phyloP scores from a whole-genome alignment of 2,113 vertebrate genomes.

The Gobio gobio region DNA sequence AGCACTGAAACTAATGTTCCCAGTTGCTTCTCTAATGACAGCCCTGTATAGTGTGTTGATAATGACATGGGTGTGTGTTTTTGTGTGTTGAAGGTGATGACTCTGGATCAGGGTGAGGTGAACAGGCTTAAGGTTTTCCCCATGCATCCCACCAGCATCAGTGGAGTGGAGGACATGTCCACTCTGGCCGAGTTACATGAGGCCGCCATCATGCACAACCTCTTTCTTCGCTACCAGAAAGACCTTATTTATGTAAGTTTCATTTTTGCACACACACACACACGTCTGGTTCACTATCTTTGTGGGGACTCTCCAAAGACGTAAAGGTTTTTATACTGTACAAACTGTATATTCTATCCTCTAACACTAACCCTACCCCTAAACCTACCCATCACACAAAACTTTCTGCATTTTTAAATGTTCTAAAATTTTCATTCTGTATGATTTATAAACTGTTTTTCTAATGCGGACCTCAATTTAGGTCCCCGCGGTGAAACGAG shows the following conservation, averaged over 20 bases:
- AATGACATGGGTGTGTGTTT: slow-evolving; percentile 1
- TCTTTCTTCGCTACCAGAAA: slow-evolving; percentile 83
- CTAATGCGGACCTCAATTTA: too few relatives aligned
- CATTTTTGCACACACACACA: too few relatives aligned
- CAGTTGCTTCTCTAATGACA: background rate
- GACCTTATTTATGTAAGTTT: slow-evolving; percentile 85
- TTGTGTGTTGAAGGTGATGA: slow-evolving; percentile 75
- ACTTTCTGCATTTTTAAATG: too few relatives aligned
- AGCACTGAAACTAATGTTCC: background rate
- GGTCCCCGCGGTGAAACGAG: too few relatives aligned
- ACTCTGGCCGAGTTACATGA: slow-evolving; percentile 86
- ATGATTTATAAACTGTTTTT: too few relatives aligned
- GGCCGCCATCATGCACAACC: slow-evolving; percentile 89
- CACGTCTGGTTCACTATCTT: too few relatives aligned
- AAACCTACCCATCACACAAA: too few relatives aligned
- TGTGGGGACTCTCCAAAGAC: too few relatives aligned
- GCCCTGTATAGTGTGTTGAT: background rate
- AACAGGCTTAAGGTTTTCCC: slow-evolving; percentile 77
- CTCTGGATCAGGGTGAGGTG: slow-evolving; percentile 72
- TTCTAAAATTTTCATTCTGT: too few relatives aligned
- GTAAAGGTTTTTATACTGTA: too few relatives aligned
- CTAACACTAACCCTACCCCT: too few relatives aligned
- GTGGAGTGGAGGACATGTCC: slow-evolving; percentile 91
- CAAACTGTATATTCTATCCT: background rate
- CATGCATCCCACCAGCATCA: slow-evolving; percentile 84